A percentile compares a stretch with the other conserved stretches of the same genome.
These are phyloP conservation scores for Orthosia incerta DNA, from an alignment of 2,888 invertebrate species.

Conservation along the genomic window DNA sequence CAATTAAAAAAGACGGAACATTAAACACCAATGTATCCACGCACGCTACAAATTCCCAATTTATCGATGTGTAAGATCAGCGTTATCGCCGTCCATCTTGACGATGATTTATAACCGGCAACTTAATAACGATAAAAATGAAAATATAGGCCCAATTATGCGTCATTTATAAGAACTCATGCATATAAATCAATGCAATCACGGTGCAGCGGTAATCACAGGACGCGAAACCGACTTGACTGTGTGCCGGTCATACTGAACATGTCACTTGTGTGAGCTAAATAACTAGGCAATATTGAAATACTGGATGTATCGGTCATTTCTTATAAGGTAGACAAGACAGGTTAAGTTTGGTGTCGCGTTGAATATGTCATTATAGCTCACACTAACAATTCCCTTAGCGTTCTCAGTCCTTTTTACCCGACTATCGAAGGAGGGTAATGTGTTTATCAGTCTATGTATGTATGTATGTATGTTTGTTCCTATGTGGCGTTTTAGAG, in stretches of 20 bases:
- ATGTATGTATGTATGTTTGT: no score
- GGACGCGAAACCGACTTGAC: constrained; percentile 61
- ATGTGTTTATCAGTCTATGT: no score
- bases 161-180: constrained; percentile 85
- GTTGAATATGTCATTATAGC: neutral
- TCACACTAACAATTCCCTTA: neutral
- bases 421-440: no score
- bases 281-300: constrained; percentile 41
- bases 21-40: constrained; percentile 51
- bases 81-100: constrained; percentile 71
- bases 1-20: constrained; percentile 48
- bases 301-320: constrained; percentile 15
- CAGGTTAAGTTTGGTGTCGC: neutral
- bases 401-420: neutral
- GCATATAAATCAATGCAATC: constrained; percentile 88
- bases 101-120: constrained; percentile 82
- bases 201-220: constrained; percentile 81
- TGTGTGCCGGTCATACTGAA: constrained; percentile 34
- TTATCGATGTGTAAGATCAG: constrained; percentile 69
- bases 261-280: constrained; percentile 46
- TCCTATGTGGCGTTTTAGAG: no score
- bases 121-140: constrained; percentile 79
- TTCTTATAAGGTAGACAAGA: neutral
- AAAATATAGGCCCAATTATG: constrained; percentile 83
- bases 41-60: constrained; percentile 61